These are phyloP conservation scores for Orgyia antiqua DNA, from an alignment of 2,888 invertebrate species.

Conservation along the genomic window DNA sequence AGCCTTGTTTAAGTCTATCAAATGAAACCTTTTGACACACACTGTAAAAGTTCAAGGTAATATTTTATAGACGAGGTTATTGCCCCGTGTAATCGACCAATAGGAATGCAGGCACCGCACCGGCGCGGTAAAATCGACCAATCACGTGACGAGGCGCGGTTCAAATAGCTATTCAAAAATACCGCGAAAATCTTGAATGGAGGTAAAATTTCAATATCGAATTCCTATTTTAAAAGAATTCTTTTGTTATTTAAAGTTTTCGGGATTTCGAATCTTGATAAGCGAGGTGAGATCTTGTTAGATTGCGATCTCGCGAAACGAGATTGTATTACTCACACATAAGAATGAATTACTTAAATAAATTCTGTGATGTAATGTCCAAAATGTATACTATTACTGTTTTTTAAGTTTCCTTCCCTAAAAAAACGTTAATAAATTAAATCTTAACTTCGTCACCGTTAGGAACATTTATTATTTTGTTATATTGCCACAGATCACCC, in stretches of 20 bases:
- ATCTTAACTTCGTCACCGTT: no score
- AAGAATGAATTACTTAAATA: no score
- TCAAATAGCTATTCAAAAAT: slow-evolving; percentile 28
- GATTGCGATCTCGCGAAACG: no score
- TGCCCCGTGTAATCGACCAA: slow-evolving; percentile 35
- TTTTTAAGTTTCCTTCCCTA: no score
- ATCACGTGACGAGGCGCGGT: slow-evolving; percentile 25
- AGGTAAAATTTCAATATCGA: slow-evolving; percentile 23
- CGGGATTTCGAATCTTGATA: no score
- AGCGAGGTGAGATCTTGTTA: no score
- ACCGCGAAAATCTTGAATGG: slow-evolving; percentile 26
- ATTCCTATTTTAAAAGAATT: slow-evolving; percentile 4
- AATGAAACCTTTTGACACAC: slow-evolving; percentile 18
- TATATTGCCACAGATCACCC: no score
- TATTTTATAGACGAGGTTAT: slow-evolving; percentile 29
- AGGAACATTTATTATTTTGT: no score
- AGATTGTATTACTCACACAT: no score
- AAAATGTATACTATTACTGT: no score
- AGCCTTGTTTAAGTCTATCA: slow-evolving; percentile 11
- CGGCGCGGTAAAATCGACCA: slow-evolving; percentile 27
- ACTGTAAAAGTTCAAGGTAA: slow-evolving; percentile 41
- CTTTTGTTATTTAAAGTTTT: no score
- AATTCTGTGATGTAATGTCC: no score
- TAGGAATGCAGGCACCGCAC: slow-evolving; percentile 23
- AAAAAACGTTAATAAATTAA: not conserved